Base-by-base conservation (phyloP, 2,797 vertebrate species). In the Takifugu rubripes region DNA sequence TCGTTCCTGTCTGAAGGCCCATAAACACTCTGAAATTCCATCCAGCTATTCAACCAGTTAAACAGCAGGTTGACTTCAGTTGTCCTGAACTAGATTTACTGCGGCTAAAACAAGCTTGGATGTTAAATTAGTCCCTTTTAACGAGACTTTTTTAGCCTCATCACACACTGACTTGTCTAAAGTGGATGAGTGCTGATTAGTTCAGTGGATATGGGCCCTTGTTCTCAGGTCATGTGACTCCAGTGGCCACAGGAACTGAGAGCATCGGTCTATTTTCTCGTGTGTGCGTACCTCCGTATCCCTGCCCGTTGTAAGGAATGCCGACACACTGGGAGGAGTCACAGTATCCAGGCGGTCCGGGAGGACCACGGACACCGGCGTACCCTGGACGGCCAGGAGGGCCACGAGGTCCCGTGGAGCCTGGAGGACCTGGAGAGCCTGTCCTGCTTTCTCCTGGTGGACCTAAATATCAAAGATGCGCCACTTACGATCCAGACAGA, bases 321-420 rank as follows among this genome's bases (percentile, higher is more conserved):
- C 97, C 96, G 29, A 96, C 93, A 55, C 97, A 99, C 87, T 96
- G 94, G 52, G 97, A 98, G 5, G 97, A 97, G 84, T 99, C 97
- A 31, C 97, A 98, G 81, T 98, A 98, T 24, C 97, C 97, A 17
- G 95, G 74, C 48, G 94, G 91, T 25, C 97, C 97, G 0, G 94
- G 89, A 0, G 96, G 94, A 0, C 97, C 97, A 40, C 96, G 91
- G 66, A 94, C 81, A 7, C 97, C 97, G 0, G 89, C 85, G 46
- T 93, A 90, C 53, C 97, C 96, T 21, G 93, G 92, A 68, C 97
- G 94, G 55, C 97, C 96, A 0, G 95, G 92, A 0, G 94, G 92
- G 0, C 97, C 97, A 0, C 95, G 94, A 5, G 92, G 75, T 56
- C 97, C 97, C 24, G 91, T 66, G 48, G 95, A 90, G 64, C 97